phyloP scores from a whole-genome alignment of 2,797 vertebrate species.

The Pagetopsis macropterus region DNA sequence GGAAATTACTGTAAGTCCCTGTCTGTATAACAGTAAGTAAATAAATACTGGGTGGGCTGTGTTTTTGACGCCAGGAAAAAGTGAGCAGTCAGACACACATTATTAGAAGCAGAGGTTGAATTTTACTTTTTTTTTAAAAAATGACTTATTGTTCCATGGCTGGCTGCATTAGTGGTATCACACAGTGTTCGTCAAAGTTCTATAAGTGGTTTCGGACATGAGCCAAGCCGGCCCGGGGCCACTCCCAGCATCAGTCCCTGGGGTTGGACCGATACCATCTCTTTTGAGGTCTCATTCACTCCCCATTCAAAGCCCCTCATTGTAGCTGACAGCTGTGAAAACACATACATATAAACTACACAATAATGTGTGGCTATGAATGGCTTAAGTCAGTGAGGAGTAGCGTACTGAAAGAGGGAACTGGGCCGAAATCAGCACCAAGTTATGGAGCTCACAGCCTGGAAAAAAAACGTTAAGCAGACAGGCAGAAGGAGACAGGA shows the following conservation, averaged over 20 bases:
- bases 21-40: slow-evolving; percentile 6
- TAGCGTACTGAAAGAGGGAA: slow-evolving; percentile 29
- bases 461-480: slow-evolving; percentile 55
- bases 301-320: slow-evolving; percentile 4
- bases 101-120: background rate
- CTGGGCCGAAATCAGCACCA: slow-evolving; percentile 13
- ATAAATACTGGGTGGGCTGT: slow-evolving; percentile 13
- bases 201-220: slow-evolving; percentile 33
- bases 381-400: slow-evolving; percentile 18
- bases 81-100: background rate
- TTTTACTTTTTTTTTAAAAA: too few relatives aligned
- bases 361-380: background rate
- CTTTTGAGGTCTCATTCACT: slow-evolving; percentile 2
- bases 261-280: slow-evolving; percentile 20
- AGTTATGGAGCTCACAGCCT: slow-evolving; percentile 19
- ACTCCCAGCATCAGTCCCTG: slow-evolving; percentile 20
- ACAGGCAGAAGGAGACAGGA: slow-evolving; percentile 60
- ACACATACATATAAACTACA: slow-evolving; percentile 6
- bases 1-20: background rate
- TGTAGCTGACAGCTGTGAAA: slow-evolving; percentile 43
- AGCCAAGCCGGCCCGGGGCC: background rate
- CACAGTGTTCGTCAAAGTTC: background rate
- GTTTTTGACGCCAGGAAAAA: slow-evolving; percentile 24
- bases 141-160: slow-evolving; percentile 11
- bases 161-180: slow-evolving; percentile 14